Base-by-base conservation (phyloP, 2,888 invertebrate species). In the Adelognathus sp. region DNA sequence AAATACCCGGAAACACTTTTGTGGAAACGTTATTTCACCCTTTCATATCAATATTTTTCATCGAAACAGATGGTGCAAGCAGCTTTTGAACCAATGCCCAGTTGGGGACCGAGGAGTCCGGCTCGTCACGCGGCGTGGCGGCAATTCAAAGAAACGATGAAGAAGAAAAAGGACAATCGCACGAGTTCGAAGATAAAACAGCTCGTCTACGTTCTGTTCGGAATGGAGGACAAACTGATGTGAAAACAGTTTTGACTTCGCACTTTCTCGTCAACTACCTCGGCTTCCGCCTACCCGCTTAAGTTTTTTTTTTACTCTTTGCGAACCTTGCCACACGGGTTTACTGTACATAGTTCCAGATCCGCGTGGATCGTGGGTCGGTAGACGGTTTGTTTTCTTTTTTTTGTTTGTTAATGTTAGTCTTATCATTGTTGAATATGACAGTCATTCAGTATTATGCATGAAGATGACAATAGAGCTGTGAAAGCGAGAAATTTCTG, bases 31-130 rank as follows among this genome's bases (percentile, higher is more conserved):
- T 1, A 39, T 46, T 39, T 77, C 24, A 64, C 74, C 21, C 58
- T 36, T 58, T 14, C 50, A 46, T 70, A 71, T 64, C 24, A 1
- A 44, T 41, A 52, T 9, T 63, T 24, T 16, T 1, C 4, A 18
- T 21, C 14, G 27, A 58, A 79, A 79, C 9, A 92, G 92, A 90
- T 89, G 84, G 69, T 92, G 0, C 46, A 73, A 16, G 79, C 83
- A 21, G 86, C 91, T 0, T 85, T 92, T 27, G 86, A 76, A 21
- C 91, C 91, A 6, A 87, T 86, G 2, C 86, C 88, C 29, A 75
- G 84, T 18, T 92, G 92, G 92, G 91, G 92, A 29, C 92, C 92
- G 1, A 85, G 86, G 56, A 88, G 88, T 72, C 81, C 86, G 1
- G 82, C 87, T 24, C 81, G 81, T 33, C 86, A 87, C 7, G 80